Base-by-base conservation (phyloP, 2,888 invertebrate genomes). In the Platypus cylindrus region DNA sequence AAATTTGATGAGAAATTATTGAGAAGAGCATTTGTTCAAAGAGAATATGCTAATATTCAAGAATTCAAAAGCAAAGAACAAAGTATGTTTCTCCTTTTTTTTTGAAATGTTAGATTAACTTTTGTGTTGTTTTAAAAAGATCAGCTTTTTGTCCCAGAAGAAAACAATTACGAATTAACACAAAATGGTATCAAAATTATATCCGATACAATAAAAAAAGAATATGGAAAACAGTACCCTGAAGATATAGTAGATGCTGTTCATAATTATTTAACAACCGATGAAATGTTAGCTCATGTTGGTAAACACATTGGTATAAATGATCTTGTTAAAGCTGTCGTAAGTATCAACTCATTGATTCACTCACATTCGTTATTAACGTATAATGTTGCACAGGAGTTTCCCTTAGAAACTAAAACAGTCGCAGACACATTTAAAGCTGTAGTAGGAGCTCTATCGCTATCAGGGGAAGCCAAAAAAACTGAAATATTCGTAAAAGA, bases 401-500 rank as follows among this genome's bases (percentile, higher is more conserved):
- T 76, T 56, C 86, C 87, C 29, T 67, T 71, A 3, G 66, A 71
- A 27, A 62, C 68, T 16, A 56, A 62, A 17, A 80, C 78, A 0
- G 59, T 89, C 38, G 73, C 81, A 2, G 70, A 72, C 23, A 75
- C 83, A 14, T 75, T 95, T 37, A 74, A 79, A 53, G 90, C 94
- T 0, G 60, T 95, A 5, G 72, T 91, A 20, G 82, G 78, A 11
- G 86, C 85, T 0, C 58, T 95, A 3, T 61, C 72, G 2, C 63
- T 68, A 36, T 80, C 81, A 16, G 70, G 77, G 16, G 75, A 78
- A 17, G 59, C 66, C 25, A 69, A 75, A 32, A 68, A 70, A 34
- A 74, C 85, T 0, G 73, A 78, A 36, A 62, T 67, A 37, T 90
- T 98, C 63, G 73, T 95, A 1, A 67, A 83, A 34, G 95, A 97